Evolutionary conservation across 2,797 vertebrate genomes (phyloP), one percentile per base, ranked within the genome.

Genomic region (Hemitrygon akajei): DNA sequence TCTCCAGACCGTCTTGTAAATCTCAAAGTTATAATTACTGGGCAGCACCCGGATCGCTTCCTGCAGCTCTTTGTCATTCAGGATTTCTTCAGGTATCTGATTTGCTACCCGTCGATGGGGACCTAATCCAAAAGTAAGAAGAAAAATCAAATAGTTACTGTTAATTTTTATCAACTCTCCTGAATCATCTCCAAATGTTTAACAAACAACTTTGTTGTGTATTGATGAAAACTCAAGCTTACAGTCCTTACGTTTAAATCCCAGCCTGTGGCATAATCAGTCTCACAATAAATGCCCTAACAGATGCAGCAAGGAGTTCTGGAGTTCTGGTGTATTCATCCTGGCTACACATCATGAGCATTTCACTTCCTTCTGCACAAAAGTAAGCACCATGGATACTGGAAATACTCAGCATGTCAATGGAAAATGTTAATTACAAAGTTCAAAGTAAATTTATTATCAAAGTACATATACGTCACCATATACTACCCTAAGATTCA

Each of bases 1-100:
- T 94, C 98, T 95, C 98, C 98, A 99, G 94, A 99, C 86, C 3
- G 99, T 99, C 97, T 99, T 99, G 94, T 97, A 97, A 95, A 99
- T 98, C 95, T 99, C 99, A 94, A 99, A 99, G 97, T 99, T 99
- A 97, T 99, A 99, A 96, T 99, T 99, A 63, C 94, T 95, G 93
- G 98, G 98, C 94, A 99, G 95, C 1, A 96, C 96, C 93, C 95
- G 95, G 56, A 96, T 96, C 0, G 98, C 98, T 84, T 97, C 96
- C 95, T 96, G 97, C 93, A 99, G 96, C 94, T 98, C 97, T 0
- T 93, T 79, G 91, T 98, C 97, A 9, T 97, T 95, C 7, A 98
- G 97, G 95, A 99, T 98, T 94, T 99, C 98, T 95, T 98, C 95
- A 0, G 99, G 98, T 94, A 99, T 97, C 95, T 98, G 99, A 97